Evolutionary conservation across 2,888 invertebrate genomes (phyloP).

Genomic region (Leptopilina syphax): DNA sequence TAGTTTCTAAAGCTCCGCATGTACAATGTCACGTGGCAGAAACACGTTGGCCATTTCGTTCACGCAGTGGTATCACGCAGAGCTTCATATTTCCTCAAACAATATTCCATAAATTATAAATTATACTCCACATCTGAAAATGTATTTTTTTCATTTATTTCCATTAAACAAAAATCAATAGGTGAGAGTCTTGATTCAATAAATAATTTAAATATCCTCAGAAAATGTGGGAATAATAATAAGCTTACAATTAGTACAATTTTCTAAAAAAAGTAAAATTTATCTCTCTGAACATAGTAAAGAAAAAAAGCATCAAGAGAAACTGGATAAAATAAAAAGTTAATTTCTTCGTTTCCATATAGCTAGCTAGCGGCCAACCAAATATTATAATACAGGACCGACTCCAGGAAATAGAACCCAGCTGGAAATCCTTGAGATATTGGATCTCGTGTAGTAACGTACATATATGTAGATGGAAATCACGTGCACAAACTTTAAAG

Average conservation of each 20-base stretch:
- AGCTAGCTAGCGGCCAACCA: conserved; percentile 54
- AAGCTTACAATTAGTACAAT: too few relatives aligned
- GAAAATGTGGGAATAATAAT: too few relatives aligned
- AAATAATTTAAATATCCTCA: too few relatives aligned
- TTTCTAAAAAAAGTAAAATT: not conserved
- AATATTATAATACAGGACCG: conserved; percentile 66
- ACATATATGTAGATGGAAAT: conserved; percentile 23
- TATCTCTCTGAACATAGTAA: not conserved
- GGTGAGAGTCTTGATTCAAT: too few relatives aligned
- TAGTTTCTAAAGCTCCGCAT: conserved; percentile 50
- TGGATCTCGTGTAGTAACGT: conserved; percentile 54
- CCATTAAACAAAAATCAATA: too few relatives aligned
- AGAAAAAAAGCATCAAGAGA: not conserved
- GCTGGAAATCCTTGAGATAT: conserved; percentile 65
- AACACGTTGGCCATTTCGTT: conserved; percentile 64
- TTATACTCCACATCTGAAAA: not conserved
- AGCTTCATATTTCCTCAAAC: conserved; percentile 58
- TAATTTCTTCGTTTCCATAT: conserved; percentile 38
- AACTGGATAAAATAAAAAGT: conserved; percentile 26
- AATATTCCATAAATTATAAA: not conserved
- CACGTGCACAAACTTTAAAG: conserved; percentile 42
- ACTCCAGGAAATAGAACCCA: conserved; percentile 63
- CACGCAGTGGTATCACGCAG: conserved; percentile 65
- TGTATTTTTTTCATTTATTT: too few relatives aligned
- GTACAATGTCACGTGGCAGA: conserved; percentile 62